Evolutionary conservation across 2,888 invertebrate species (phyloP).

Genomic region (Catocala fraxini): DNA sequence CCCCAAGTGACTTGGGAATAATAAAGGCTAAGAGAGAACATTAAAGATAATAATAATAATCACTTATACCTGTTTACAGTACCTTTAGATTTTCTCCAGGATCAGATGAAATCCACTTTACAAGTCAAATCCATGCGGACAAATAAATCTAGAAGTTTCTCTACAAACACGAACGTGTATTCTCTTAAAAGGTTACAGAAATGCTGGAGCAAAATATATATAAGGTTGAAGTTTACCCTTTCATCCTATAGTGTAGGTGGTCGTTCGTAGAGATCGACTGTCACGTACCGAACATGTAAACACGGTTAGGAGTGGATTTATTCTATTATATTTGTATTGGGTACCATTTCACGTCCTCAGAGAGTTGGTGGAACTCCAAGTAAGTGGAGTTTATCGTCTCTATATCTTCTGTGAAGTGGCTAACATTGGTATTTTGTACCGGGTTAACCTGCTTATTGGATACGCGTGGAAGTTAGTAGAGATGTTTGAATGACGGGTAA

Average conservation of each 20-base stretch:
- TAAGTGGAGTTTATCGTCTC: neutral
- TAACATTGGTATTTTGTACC: too few species aligned
- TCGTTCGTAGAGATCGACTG: conserved; percentile 7
- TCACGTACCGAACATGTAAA: conserved; percentile 14
- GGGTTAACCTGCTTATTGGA: too few species aligned
- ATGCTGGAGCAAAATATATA: conserved; percentile 16
- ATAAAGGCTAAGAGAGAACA: too few species aligned
- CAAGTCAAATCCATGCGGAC: too few species aligned
- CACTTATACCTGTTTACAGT: too few species aligned
- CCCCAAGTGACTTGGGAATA: too few species aligned
- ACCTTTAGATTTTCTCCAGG: too few species aligned
- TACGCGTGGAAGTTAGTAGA: too few species aligned
- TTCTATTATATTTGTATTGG: conserved; percentile 19
- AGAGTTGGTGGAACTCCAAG: neutral
- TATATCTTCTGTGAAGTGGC: neutral
- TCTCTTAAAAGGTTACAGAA: conserved; percentile 4
- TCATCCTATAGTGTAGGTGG: conserved; percentile 10
- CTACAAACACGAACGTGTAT: conserved; percentile 5
- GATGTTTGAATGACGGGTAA: too few species aligned
- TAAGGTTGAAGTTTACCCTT: conserved; percentile 30
- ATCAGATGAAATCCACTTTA: too few species aligned
- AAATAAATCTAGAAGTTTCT: neutral
- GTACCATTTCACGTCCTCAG: conserved; percentile 3
- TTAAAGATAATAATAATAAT: too few species aligned
- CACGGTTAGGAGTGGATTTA: conserved; percentile 7